Evolutionary conservation across 2,888 invertebrate genomes (phyloP).

Genomic region (Chrysolina oricalcia): DNA sequence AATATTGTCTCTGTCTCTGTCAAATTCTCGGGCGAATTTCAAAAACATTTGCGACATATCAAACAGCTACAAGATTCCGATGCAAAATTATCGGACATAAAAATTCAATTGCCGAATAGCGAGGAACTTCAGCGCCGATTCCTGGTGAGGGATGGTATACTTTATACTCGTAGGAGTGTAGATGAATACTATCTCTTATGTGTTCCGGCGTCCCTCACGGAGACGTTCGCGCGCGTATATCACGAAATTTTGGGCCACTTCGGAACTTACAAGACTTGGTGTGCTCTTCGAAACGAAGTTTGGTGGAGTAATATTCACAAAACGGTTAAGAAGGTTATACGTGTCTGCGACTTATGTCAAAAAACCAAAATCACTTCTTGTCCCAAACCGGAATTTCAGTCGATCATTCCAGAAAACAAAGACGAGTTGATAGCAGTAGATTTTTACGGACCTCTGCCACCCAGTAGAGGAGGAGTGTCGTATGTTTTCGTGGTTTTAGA

Average conservation of each 20-base stretch:
- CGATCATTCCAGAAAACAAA: slow-evolving; percentile 1
- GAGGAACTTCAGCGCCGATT: background rate
- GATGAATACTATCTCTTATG: slow-evolving; percentile 12
- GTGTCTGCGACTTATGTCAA: slow-evolving; percentile 43
- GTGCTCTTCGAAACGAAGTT: slow-evolving; percentile 29
- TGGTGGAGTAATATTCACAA: slow-evolving; percentile 35
- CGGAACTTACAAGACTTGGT: slow-evolving; percentile 36
- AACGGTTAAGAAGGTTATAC: slow-evolving; percentile 30
- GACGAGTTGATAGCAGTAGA: no score
- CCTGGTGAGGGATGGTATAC: background rate
- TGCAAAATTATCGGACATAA: no score
- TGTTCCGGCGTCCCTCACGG: background rate
- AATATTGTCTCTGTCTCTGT: background rate
- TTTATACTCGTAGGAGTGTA: background rate
- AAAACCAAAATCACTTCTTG: background rate
- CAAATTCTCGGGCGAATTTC: background rate
- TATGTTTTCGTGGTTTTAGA: no score
- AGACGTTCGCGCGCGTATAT: slow-evolving; percentile 3
- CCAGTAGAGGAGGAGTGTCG: no score
- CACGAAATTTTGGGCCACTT: slow-evolving; percentile 42
- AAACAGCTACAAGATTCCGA: no score
- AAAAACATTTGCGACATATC: no score
- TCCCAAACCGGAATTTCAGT: background rate
- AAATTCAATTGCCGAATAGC: background rate
- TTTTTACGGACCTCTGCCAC: no score